Base-by-base conservation (phyloP, 2,888 invertebrate species). In the Unio delphinus region DNA sequence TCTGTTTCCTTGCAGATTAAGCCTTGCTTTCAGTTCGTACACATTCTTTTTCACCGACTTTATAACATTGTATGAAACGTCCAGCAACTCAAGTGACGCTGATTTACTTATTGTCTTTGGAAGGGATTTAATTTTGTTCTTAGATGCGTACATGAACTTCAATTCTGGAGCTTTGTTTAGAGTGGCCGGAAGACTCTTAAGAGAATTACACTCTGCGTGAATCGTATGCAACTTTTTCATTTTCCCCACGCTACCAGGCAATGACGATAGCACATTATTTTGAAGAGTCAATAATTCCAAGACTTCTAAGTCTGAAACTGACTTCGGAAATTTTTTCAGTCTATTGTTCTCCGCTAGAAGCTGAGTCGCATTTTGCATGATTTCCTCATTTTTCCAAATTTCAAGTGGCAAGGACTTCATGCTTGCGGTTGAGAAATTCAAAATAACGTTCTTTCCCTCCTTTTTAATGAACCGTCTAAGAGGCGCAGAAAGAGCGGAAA, bases 381-480 rank as follows among this genome's bases (percentile, higher is more conserved):
- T 75, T 64, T 84, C 88, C 69, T 89, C 88, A 74, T 88, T 88
- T 69, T 85, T 82, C 77, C 80, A 88, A 55, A 88, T 82, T 68
- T 89, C 88, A 18, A 79, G 60, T 15, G 89, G 89, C 54, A 86
- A 73, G 0, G 75, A 68, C 69, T 84, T 85, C 68, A 85, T 75
- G 61, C 84, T 81, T 15, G 80, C 75, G 3, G 84, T 82, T 23
- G 84, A 82, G 72, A 83, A 85, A 66, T 83, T 77, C 34, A 85
- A 67, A 61, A 81, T 80, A 5, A 84, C 75, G 54, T 72, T 74
- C 63, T 80, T 81, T 17, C 77, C 80, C 56, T 80, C 77, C 1
- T 73, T 64, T 7, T 78, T 69, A 65, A 88, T 75, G 58, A 89
- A 74, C 23, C 81, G 81, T 30, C 81, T 73, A 15, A 86, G 72